phyloP scores from a whole-genome alignment of 1,140 invertebrate genomes.

The Drosophila watanabei region DNA sequence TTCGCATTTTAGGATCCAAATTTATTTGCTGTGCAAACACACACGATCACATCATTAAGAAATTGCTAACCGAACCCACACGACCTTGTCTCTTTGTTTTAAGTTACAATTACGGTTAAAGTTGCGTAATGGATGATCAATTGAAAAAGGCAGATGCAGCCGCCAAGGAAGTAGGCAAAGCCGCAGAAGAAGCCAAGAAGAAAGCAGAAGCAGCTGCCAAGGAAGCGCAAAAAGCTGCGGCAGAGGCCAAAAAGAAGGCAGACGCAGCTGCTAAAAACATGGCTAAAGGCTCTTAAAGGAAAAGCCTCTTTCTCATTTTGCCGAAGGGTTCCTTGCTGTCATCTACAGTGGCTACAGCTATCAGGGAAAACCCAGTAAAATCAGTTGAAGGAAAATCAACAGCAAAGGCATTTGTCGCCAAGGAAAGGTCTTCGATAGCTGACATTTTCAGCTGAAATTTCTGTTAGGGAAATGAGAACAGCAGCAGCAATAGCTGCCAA shows the following conservation, averaged over 20 bases:
- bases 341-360: neutral
- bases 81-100: slow-evolving; percentile 73
- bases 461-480: neutral
- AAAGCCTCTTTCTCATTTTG: neutral
- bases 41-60: slow-evolving; percentile 5
- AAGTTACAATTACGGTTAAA: slow-evolving; percentile 37
- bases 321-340: neutral
- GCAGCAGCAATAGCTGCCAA: slow-evolving; percentile 2
- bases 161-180: neutral
- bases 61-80: slow-evolving; percentile 61
- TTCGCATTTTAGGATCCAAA: neutral
- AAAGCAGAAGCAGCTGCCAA: neutral
- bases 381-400: neutral
- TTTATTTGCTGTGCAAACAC: slow-evolving; percentile 15
- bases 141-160: slow-evolving; percentile 18
- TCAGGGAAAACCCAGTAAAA: slow-evolving; percentile 7
- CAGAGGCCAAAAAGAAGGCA: neutral
- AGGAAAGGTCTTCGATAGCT: slow-evolving; percentile 7
- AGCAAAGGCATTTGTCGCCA: slow-evolving; percentile 1
- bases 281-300: neutral
- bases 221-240: neutral
- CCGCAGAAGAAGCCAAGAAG: no score
- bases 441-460: slow-evolving; percentile 11
- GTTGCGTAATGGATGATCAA: slow-evolving; percentile 64
- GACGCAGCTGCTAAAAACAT: neutral